phyloP scores from a whole-genome alignment of 1,140 invertebrate genomes.

The Sminthurinus signatus region DNA sequence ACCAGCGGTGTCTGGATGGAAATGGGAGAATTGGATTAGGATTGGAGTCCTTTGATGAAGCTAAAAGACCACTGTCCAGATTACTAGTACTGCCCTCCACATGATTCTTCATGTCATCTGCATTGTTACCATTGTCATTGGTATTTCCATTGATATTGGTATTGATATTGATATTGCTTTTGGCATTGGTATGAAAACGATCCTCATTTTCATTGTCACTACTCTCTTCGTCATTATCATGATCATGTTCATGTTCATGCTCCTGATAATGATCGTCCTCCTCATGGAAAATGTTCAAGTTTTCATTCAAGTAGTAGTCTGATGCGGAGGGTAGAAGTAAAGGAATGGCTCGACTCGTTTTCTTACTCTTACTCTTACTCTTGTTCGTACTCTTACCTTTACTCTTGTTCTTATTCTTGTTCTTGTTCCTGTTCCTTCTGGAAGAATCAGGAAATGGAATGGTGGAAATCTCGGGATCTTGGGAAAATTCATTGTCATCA shows the following conservation, averaged over 20 bases:
- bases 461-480: background rate
- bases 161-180: too few species aligned
- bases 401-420: too few species aligned
- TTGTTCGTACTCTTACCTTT: too few species aligned
- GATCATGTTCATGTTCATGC: background rate
- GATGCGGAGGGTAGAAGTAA: too few species aligned
- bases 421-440: too few species aligned
- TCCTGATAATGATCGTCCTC: background rate
- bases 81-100: background rate
- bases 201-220: background rate
- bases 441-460: background rate
- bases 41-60: conserved; percentile 1
- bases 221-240: background rate
- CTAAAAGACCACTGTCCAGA: background rate
- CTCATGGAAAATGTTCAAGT: too few species aligned
- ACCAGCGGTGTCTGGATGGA: conserved; percentile 3
- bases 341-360: too few species aligned
- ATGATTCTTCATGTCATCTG: background rate
- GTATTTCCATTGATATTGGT: background rate
- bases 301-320: too few species aligned
- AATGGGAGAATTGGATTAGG: conserved; percentile 1
- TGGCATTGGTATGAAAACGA: background rate
- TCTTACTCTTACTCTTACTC: too few species aligned
- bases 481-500: conserved; percentile 5
- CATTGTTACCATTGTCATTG: background rate